Percentiles rank a stretch among this genome's conserved stretches.
Evolutionary conservation across 2,797 vertebrate genomes (phyloP).

Genomic region (Falco berigora): DNA sequence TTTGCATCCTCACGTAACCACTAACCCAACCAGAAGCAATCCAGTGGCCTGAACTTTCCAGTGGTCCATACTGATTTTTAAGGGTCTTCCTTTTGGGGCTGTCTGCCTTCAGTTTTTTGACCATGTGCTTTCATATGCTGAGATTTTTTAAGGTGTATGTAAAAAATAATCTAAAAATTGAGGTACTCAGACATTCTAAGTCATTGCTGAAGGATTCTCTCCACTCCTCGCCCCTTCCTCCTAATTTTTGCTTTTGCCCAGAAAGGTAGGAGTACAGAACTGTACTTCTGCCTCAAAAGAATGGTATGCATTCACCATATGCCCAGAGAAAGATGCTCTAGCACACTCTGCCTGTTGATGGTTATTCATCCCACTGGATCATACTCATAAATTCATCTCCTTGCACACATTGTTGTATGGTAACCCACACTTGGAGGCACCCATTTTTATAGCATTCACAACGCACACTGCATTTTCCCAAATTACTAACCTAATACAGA

Average conservation of each 20-base stretch:
- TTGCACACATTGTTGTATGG: background rate
- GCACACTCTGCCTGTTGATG: background rate
- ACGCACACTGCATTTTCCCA: background rate
- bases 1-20: background rate
- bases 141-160: background rate
- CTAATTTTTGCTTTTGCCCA: background rate
- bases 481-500: background rate
- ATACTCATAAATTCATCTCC: background rate
- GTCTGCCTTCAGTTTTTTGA: background rate
- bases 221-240: accelerated
- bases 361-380: background rate
- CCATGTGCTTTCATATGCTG: background rate
- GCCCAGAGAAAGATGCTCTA: background rate
- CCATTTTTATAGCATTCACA: background rate
- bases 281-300: background rate
- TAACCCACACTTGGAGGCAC: background rate
- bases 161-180: background rate
- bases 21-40: background rate
- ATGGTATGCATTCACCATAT: background rate
- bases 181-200: background rate
- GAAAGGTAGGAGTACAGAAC: background rate
- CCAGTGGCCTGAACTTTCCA: background rate
- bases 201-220: background rate
- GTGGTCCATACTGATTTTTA: background rate
- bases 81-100: background rate